Evolutionary conservation across 2,797 vertebrate species (phyloP), one percentile per base, ranked within the genome.

Genomic region (Todus mexicanus): DNA sequence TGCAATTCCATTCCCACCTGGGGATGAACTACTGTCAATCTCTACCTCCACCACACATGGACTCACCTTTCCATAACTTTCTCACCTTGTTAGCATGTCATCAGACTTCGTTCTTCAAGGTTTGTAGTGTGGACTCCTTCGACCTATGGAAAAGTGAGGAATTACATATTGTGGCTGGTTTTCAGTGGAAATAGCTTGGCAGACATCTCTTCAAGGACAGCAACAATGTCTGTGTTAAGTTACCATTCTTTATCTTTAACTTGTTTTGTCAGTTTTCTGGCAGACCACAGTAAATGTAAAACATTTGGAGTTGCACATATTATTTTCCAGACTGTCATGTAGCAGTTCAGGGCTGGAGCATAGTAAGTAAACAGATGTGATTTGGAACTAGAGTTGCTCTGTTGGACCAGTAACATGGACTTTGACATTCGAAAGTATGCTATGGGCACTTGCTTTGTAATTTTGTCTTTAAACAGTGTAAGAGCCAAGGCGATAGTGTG

Each of bases 241-340:
- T 84, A 87, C 87, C 53, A 79, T 94, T 95, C 88, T 96, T 91
- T 95, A 77, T 95, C 88, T 96, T 91, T 95, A 77, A 95, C 80
- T 79, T 77, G 61, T 79, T 86, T 71, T 93, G 89, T 94, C 95
- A 94, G 84, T 85, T 95, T 95, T 91, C 87, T 96, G 93, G 89
- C 89, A 96, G 59, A 53, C 10, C 40, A 79, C 63, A 78, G 79
- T 85, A 95, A 95, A 96, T 94, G 77, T 93, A 84, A 96, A 95
- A 83, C 61, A 92, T 75, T 92, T 66, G 63, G 57, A 95, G 53
- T 70, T 43, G 31, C 84, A 95, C 85, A 90, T 89, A 92, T 85
- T 93, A 76, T 91, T 94, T 96, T 91, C 89, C 91, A 96, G 92
- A 75, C 87, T 79, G 61, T 90, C 63, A 56, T 91, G 85, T 83